A percentile compares a stretch with the other conserved stretches of the same genome.
These are phyloP conservation scores for Goniozus legneri DNA, from an alignment of 1,140 invertebrate species.

Conservation along the genomic window DNA sequence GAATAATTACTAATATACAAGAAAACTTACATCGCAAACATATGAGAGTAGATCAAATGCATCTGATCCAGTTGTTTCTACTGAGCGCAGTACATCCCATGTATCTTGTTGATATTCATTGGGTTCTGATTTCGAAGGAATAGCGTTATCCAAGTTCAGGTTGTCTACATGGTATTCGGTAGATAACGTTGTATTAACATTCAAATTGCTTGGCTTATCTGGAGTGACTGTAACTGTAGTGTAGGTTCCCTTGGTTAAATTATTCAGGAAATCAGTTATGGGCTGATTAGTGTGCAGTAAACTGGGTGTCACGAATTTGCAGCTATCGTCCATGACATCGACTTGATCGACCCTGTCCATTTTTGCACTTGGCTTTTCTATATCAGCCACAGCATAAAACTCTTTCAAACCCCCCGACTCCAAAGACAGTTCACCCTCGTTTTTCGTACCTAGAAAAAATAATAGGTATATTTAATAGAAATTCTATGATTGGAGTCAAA, in stretches of 20 bases:
- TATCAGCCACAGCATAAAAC: slow-evolving; percentile 8
- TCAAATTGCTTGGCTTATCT: not conserved
- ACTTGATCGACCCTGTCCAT: slow-evolving; percentile 15
- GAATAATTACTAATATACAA: not conserved
- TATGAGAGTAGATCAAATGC: slow-evolving; percentile 49
- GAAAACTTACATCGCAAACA: slow-evolving; percentile 42
- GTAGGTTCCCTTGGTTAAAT: not conserved
- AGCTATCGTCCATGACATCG: slow-evolving; percentile 4
- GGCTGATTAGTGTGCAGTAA: not conserved
- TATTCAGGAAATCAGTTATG: too few relatives aligned
- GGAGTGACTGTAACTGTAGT: not conserved
- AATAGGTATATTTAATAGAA: too few relatives aligned
- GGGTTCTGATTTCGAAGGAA: slow-evolving; percentile 7
- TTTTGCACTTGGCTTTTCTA: slow-evolving; percentile 16
- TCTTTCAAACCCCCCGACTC: slow-evolving; percentile 21
- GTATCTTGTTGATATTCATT: slow-evolving; percentile 16
- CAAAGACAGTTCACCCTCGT: slow-evolving; percentile 31
- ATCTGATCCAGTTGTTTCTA: slow-evolving; percentile 29
- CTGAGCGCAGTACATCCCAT: slow-evolving; percentile 33
- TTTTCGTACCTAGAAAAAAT: slow-evolving; percentile 33
- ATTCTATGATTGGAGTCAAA: not conserved
- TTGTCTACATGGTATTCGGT: not conserved
- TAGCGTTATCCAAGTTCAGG: slow-evolving; percentile 14
- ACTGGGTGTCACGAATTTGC: not conserved
- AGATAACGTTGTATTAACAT: slow-evolving; percentile 9